A percentile compares a stretch with the other conserved stretches of the same genome.
These are phyloP conservation scores for Terebella lapidaria DNA, from an alignment of 2,888 invertebrate species.

Conservation along the genomic window DNA sequence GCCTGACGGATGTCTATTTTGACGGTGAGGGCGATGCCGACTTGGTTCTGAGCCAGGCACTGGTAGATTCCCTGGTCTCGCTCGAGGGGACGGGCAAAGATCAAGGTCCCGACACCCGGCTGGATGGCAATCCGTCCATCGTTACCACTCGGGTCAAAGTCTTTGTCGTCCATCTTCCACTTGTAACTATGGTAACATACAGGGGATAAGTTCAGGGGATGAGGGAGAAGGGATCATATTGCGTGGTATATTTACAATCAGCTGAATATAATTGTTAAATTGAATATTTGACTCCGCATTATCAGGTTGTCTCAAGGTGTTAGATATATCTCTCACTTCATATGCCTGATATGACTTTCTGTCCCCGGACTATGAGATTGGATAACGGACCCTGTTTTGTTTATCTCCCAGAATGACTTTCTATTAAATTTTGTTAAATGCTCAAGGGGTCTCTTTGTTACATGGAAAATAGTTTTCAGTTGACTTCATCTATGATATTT, in stretches of 20 bases:
- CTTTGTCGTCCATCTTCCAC: conserved; percentile 34
- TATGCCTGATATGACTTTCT: too few relatives aligned
- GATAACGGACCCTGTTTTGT: too few relatives aligned
- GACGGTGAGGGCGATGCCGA: conserved; percentile 21
- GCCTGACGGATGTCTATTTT: conserved; percentile 19
- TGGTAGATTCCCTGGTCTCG: conserved; percentile 94
- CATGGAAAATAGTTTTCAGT: too few relatives aligned
- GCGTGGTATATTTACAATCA: neutral
- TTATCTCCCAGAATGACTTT: too few relatives aligned
- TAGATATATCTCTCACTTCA: too few relatives aligned
- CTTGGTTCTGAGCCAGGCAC: conserved; percentile 68
- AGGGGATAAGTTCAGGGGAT: neutral
- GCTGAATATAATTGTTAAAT: neutral
- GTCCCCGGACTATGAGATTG: too few relatives aligned
- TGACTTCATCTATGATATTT: too few relatives aligned
- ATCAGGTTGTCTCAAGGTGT: too few relatives aligned
- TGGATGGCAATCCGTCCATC: conserved; percentile 92
- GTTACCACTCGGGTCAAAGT: conserved; percentile 90
- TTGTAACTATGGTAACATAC: conserved; percentile 22
- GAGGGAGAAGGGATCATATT: neutral
- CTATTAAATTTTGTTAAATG: too few relatives aligned
- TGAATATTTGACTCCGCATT: neutral
- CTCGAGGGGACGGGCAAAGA: conserved; percentile 79
- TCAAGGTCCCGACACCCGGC: conserved; percentile 81
- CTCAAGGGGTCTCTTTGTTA: too few relatives aligned